Conservation (phyloP, 1,140 invertebrate genomes). For the Holcopasites calliopsidis region DNA sequence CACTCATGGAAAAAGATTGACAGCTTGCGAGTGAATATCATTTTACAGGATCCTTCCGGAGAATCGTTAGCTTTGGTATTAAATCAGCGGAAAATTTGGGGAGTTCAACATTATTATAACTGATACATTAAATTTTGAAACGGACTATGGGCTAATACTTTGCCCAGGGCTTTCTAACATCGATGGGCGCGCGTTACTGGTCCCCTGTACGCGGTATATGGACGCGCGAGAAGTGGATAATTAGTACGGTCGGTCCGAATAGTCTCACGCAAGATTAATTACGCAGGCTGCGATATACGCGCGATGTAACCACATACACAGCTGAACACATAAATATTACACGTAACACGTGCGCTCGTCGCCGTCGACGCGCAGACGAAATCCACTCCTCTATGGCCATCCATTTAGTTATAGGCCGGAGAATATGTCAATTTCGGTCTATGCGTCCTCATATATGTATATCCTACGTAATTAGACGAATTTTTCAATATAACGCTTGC, state of each 20-base stretch:
- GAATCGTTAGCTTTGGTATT: too few relatives aligned
- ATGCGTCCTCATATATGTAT: too few relatives aligned
- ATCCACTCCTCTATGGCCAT: not conserved
- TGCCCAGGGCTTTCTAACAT: too few relatives aligned
- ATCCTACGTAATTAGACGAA: constrained; percentile 13
- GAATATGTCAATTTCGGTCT: constrained; percentile 29
- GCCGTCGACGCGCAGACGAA: not conserved
- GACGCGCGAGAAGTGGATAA: constrained; percentile 61
- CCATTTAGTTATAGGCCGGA: constrained; percentile 15
- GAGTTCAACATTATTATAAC: too few relatives aligned
- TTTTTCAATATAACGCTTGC: not conserved
- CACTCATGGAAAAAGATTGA: not conserved
- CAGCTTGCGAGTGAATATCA: not conserved
- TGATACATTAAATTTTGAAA: too few relatives aligned
- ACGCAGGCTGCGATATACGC: constrained; percentile 45
- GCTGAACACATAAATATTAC: constrained; percentile 39
- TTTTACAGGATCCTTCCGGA: not conserved
- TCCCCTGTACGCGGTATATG: constrained; percentile 19
- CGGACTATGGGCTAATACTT: too few relatives aligned
- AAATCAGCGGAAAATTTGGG: too few relatives aligned
- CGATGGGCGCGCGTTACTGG: not conserved
- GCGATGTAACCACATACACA: constrained; percentile 34
- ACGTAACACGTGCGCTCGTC: constrained; percentile 16
- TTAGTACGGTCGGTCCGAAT: constrained; percentile 52
- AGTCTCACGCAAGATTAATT: constrained; percentile 64